phyloP scores from a whole-genome alignment of 2,113 vertebrate genomes.

The Geothlypis trichas region DNA sequence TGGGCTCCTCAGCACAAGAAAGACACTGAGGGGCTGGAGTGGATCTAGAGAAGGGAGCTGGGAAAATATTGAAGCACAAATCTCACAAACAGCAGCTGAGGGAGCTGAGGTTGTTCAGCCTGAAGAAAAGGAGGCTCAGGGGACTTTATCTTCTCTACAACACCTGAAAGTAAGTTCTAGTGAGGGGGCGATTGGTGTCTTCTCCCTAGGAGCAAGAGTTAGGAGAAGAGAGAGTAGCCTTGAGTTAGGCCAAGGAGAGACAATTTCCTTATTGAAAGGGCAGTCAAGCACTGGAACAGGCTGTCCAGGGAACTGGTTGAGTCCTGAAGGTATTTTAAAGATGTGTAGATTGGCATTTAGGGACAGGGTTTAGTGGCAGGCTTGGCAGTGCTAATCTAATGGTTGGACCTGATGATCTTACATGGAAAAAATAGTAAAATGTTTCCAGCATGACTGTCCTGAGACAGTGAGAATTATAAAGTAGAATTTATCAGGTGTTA shows the following conservation, averaged over 20 bases:
- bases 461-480: neutral
- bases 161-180: neutral
- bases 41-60: neutral
- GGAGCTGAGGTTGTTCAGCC: neutral
- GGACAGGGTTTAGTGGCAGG: neutral
- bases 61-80: neutral
- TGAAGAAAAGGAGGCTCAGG: neutral
- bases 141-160: neutral
- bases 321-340: neutral
- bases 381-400: neutral
- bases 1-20: neutral
- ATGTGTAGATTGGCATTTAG: too few species aligned
- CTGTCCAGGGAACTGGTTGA: neutral
- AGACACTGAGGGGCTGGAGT: neutral
- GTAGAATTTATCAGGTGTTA: neutral
- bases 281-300: neutral
- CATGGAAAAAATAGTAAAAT: neutral
- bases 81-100: neutral
- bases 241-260: neutral
- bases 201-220: neutral
- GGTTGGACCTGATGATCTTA: neutral
- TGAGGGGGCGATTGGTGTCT: neutral
- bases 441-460: neutral
- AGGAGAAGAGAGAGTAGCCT: neutral
- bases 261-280: neutral